Evolutionary conservation across 2,797 vertebrate species (phyloP).

Genomic region (Enteromius trimaculatus): DNA sequence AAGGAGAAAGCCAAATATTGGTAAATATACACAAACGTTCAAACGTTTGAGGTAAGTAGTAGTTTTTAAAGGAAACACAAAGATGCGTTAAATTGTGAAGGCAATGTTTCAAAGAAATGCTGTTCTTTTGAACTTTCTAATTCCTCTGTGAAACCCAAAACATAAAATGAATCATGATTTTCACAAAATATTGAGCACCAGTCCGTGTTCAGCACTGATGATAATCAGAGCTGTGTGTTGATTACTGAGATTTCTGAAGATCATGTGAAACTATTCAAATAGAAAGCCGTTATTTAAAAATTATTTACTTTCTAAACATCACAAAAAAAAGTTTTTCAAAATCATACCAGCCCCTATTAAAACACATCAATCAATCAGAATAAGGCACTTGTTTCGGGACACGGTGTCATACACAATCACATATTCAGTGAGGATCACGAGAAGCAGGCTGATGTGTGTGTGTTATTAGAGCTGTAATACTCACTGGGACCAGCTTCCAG

Average conservation of each 20-base stretch:
- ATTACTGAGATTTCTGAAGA: neutral
- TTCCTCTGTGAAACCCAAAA: too few species aligned
- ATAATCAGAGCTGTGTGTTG: neutral
- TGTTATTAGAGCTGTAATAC: constrained; percentile 56
- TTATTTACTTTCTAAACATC: neutral
- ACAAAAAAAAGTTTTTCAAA: too few species aligned
- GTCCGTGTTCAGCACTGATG: neutral
- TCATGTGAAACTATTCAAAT: neutral
- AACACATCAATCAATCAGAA: constrained; percentile 2
- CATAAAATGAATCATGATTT: too few species aligned
- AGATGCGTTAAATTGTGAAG: neutral
- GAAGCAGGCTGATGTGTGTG: neutral
- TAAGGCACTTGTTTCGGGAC: neutral
- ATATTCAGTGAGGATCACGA: neutral
- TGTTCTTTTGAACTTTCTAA: neutral
- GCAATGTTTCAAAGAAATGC: neutral
- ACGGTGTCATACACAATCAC: neutral
- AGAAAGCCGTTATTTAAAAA: too few species aligned
- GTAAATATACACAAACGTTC: neutral
- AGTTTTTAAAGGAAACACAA: neutral
- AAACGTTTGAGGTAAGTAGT: neutral
- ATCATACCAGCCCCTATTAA: neutral
- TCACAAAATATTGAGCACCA: too few species aligned
- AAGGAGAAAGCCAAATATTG: neutral
- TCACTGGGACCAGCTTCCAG: constrained; percentile 96